These are phyloP conservation scores for Phyllotis vaccarum DNA, from an alignment of 2,797 vertebrate species.

Conservation along the genomic window DNA sequence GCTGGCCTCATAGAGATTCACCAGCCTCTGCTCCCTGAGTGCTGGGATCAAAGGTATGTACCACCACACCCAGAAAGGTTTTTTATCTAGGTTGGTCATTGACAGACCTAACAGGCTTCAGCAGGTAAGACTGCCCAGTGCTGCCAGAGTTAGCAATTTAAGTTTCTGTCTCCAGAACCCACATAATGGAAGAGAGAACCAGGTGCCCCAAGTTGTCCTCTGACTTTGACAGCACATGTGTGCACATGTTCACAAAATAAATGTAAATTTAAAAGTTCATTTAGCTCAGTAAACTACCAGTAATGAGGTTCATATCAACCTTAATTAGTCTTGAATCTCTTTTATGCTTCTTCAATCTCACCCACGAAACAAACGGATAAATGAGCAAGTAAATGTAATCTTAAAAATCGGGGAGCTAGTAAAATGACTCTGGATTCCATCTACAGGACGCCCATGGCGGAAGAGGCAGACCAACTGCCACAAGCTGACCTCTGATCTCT, in stretches of 20 bases:
- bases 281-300: not conserved
- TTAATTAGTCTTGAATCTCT: not conserved
- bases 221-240: not conserved
- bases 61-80: not conserved
- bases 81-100: not conserved
- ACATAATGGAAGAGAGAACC: not conserved
- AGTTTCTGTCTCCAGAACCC: not conserved
- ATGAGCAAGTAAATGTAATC: not conserved
- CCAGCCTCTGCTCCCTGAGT: not conserved
- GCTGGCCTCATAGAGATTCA: not conserved
- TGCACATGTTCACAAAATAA: not conserved
- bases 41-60: not conserved
- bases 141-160: not conserved
- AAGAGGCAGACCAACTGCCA: not conserved
- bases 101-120: not conserved
- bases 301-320: not conserved
- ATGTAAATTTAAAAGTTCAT: not conserved
- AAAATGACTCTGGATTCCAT: not conserved
- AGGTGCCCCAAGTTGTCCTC: not conserved
- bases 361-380: not conserved
- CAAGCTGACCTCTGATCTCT: not conserved
- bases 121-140: not conserved
- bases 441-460: not conserved
- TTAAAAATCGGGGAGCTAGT: not conserved
- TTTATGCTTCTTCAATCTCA: not conserved